phyloP scores from a whole-genome alignment of 2,888 invertebrate genomes.

The Halictus quadricinctus region DNA sequence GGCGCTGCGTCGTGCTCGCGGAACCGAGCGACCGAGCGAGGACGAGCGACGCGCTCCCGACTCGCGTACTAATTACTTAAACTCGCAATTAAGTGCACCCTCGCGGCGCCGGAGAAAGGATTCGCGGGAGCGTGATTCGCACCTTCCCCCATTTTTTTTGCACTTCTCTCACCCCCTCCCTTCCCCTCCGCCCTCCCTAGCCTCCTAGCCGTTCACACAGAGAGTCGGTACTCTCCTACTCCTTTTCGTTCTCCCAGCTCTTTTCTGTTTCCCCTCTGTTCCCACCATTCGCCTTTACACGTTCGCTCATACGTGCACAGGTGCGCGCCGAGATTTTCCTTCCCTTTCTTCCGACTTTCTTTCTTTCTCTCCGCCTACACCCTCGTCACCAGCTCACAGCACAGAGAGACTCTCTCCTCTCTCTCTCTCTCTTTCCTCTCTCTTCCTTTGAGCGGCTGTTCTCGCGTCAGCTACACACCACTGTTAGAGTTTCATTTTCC shows the following conservation, averaged over 20 bases:
- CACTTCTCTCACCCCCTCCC: constrained; percentile 59
- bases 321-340: constrained; percentile 36
- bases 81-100: constrained; percentile 75
- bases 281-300: constrained; percentile 52
- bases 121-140: constrained; percentile 77
- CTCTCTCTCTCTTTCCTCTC: constrained; percentile 13
- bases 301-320: constrained; percentile 55
- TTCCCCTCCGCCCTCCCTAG: constrained; percentile 25
- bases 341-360: constrained; percentile 40
- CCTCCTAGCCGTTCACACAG: constrained; percentile 6
- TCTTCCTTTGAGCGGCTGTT: constrained; percentile 38
- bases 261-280: constrained; percentile 21
- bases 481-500: constrained; percentile 48
- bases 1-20: constrained; percentile 56
- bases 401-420: background rate
- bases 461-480: constrained; percentile 16
- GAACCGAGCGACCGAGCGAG: constrained; percentile 59
- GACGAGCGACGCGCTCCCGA: constrained; percentile 51
- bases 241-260: constrained; percentile 28
- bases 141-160: constrained; percentile 71
- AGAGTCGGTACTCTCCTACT: background rate
- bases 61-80: constrained; percentile 76
- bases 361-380: constrained; percentile 21
- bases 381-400: background rate
- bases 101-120: constrained; percentile 70